phyloP scores from a whole-genome alignment of 2,797 vertebrate genomes.

The Eulemur coronatus region DNA sequence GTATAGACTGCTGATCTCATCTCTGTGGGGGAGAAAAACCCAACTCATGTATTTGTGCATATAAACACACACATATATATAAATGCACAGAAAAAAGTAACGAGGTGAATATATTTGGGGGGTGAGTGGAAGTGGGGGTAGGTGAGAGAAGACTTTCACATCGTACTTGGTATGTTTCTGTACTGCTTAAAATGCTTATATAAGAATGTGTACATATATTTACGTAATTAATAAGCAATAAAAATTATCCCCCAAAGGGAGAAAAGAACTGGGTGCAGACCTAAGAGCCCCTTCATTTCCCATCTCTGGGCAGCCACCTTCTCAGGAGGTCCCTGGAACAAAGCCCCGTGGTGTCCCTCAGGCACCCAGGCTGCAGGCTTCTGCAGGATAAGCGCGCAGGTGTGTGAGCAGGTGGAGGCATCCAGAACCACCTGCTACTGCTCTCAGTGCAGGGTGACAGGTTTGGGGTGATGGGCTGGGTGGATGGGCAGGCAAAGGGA shows the following conservation, averaged over 20 bases:
- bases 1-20: neutral
- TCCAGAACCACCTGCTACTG: neutral
- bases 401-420: neutral
- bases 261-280: neutral
- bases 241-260: neutral
- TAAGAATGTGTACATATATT: neutral
- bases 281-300: neutral
- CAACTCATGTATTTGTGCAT: neutral
- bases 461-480: neutral
- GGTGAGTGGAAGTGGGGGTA: neutral
- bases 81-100: neutral
- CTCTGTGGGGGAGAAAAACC: neutral
- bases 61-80: neutral
- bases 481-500: neutral
- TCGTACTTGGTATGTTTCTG: neutral
- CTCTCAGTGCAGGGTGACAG: neutral
- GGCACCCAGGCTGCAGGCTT: neutral
- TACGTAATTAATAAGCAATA: neutral
- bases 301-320: neutral
- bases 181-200: neutral
- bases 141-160: slow-evolving; percentile 3
- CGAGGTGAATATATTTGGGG: neutral
- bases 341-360: neutral
- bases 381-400: neutral
- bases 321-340: neutral